Evolutionary conservation across 2,113 vertebrate genomes (phyloP).

Genomic region (Cololabis saira): DNA sequence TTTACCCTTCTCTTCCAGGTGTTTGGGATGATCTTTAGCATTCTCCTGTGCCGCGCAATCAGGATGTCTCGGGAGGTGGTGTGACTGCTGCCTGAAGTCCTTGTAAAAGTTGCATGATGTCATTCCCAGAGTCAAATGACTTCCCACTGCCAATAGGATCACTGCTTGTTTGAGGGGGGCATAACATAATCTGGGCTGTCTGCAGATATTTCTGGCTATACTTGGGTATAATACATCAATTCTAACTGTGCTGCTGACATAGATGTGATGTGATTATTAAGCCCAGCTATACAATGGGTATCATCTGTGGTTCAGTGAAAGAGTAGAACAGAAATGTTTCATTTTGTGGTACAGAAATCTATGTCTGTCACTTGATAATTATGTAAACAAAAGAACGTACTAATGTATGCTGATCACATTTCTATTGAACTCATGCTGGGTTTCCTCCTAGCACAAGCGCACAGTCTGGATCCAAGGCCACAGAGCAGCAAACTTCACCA

Average conservation of each 20-base stretch:
- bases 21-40: slow-evolving; percentile 96
- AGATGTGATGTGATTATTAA: slow-evolving; percentile 49
- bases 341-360: slow-evolving; percentile 59
- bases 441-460: slow-evolving; percentile 16
- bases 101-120: slow-evolving; percentile 76
- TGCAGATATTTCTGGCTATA: slow-evolving; percentile 40
- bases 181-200: slow-evolving; percentile 28
- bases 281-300: slow-evolving; percentile 59
- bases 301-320: slow-evolving; percentile 59
- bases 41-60: slow-evolving; percentile 94
- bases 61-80: slow-evolving; percentile 92
- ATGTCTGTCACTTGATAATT: slow-evolving; percentile 59
- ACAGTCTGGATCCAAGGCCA: slow-evolving; percentile 19
- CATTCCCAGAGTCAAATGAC: slow-evolving; percentile 64
- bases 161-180: slow-evolving; percentile 47
- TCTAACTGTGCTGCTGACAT: slow-evolving; percentile 42
- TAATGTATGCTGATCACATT: slow-evolving; percentile 55
- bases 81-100: slow-evolving; percentile 63
- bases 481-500: slow-evolving; percentile 23
- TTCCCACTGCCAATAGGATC: slow-evolving; percentile 62
- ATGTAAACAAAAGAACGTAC: slow-evolving; percentile 48
- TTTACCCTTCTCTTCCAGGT: slow-evolving; percentile 76
- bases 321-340: slow-evolving; percentile 50
- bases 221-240: slow-evolving; percentile 17
- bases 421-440: slow-evolving; percentile 18